These are phyloP conservation scores for Mythimna lalbum DNA, from an alignment of 2,888 invertebrate species.

Conservation along the genomic window DNA sequence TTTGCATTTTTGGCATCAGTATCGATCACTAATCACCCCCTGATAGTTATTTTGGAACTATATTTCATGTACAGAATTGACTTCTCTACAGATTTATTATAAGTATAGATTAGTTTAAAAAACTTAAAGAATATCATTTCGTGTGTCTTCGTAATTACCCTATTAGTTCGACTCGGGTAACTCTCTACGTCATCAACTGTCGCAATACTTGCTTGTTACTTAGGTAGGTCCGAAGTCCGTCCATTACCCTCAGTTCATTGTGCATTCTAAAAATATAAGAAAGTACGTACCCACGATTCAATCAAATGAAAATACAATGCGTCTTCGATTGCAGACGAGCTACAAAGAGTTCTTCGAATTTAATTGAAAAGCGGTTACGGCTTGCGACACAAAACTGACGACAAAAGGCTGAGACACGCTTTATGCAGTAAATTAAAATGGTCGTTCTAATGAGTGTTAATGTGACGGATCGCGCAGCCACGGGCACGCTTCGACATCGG, in stretches of 20 bases:
- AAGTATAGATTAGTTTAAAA: too few species aligned
- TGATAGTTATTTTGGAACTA: too few species aligned
- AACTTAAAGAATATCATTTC: neutral
- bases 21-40: too few species aligned
- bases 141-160: neutral
- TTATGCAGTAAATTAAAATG: conserved; percentile 62
- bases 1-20: too few species aligned
- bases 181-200: neutral
- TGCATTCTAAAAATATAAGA: neutral
- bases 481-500: conserved; percentile 60
- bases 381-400: conserved; percentile 40
- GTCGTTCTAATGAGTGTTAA: conserved; percentile 63
- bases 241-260: neutral
- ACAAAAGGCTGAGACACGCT: conserved; percentile 46
- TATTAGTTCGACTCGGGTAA: neutral
- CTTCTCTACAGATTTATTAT: too few species aligned
- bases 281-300: conserved; percentile 5
- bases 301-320: conserved; percentile 44
- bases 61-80: too few species aligned
- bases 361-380: conserved; percentile 42
- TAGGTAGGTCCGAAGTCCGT: neutral
- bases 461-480: conserved; percentile 63
- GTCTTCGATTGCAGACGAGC: conserved; percentile 32
- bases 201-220: neutral
- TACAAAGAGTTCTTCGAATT: conserved; percentile 49